Evolutionary conservation across 2,888 invertebrate genomes (phyloP), one percentile per base, ranked within the genome.

Genomic region (Lasioglossum morio): DNA sequence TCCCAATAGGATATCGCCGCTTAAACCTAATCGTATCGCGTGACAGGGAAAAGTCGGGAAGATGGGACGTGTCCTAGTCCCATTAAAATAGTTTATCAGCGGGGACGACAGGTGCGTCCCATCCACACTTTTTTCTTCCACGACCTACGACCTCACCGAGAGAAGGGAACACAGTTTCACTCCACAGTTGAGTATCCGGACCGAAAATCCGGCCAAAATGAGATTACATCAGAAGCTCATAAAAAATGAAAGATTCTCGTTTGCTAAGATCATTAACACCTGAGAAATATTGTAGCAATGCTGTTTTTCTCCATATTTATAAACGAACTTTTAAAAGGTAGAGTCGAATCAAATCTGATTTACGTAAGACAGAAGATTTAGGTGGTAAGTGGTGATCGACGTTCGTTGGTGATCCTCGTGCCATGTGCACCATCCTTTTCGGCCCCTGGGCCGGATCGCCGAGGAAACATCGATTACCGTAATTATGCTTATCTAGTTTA

Each of bases 401-500:
- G 48, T 19, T 19, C 5, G 48, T 16, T 16, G 48, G 5, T 19
- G 48, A 16, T 48, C 19, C 16, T 14, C 14, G 48, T 4, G 23
- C 1, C 53, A 53, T 10, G 23, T 53, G 53, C 23, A 23, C 8
- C 8, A 23, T 48, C 10, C 53, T 53, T 53, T 90, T 88, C 81
- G 91, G 75, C 34, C 81, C 27, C 74, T 27, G 75, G 46, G 10
- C 23, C 70, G 81, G 81, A 85, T 84, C 79, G 57, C 70, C 80
- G 70, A 77, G 63, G 86, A 82, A 72, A 79, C 86, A 87, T 90
- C 90, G 89, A 91, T 91, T 85, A 86, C 85, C 78, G 85, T 91
- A 88, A 91, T 91, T 91, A 89, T 86, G 83, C 86, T 91, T 91
- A 91, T 89, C 90, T 90, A 85, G 79, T 86, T 90, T 88, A 88